Evolutionary conservation across 2,888 invertebrate species (phyloP), one percentile per base, ranked within the genome.

Genomic region (Polydrusus pterygomalis): DNA sequence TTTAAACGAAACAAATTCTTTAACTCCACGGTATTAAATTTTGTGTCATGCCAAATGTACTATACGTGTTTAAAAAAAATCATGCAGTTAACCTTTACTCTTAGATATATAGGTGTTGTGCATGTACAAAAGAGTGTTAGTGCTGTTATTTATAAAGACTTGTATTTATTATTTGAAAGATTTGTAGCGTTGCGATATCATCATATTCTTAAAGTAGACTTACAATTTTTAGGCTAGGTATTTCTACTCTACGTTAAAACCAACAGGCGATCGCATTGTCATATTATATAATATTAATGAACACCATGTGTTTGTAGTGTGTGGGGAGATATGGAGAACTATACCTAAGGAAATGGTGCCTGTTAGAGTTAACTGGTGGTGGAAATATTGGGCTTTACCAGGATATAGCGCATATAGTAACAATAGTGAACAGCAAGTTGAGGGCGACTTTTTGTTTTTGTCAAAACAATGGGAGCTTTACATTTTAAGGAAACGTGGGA

Each of bases 21-120:
- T 63, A 25, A 20, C 45, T 63, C 25, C 56, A 30, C 5, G 15
- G 7, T 9, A 54, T 56, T 3, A 34, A 82, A 43, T 8, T 20
- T 73, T 67, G 85, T 85, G 86, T 85, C 87, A 87, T 86, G 88
- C 88, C 88, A 88, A 87, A 87, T 88, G 87, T 87, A 87, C 85
- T 84, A 86, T 86, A 86, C 84, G 85, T 85, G 86, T 86, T 86
- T 85, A 68, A 75, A 64, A 69, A 70, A 47, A 67, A 73, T 83
- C 81, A 84, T 84, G 85, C 86, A 86, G 85, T 82, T 84, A 60
- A 60, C n/a, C 38, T 60, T 38, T 38, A 38, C 15, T 70, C 43
- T 25, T 74, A 81, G 81, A 84, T 80, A 80, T 82, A 82, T 83
- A 83, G 82, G 82, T 84, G 86, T 87, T 84, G 87, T 87, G 86